Percentiles rank a stretch among this genome's conserved stretches.
phyloP scores from a whole-genome alignment of 2,888 invertebrate genomes.

The Digitonthophagus gazella region DNA sequence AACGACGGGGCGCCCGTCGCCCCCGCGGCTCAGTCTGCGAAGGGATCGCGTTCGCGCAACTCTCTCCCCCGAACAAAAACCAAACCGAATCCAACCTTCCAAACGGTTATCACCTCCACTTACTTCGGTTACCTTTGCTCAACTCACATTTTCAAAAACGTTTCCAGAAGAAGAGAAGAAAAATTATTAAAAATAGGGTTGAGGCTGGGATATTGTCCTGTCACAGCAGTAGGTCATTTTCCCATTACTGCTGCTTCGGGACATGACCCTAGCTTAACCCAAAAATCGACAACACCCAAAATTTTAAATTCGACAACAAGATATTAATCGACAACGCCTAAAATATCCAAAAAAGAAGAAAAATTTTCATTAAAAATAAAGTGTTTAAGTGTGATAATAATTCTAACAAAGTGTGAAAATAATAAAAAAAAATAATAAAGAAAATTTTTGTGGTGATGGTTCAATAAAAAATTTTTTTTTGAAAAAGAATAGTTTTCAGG shows the following conservation, averaged over 20 bases:
- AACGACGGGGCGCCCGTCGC: constrained; percentile 44
- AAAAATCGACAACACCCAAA: not conserved
- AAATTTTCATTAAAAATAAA: no score
- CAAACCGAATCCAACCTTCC: not conserved
- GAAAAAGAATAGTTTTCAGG: no score
- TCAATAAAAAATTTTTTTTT: no score
- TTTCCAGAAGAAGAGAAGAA: not conserved
- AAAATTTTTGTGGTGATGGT: no score
- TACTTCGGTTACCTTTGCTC: no score
- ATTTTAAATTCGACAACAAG: not conserved
- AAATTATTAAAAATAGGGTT: not conserved
- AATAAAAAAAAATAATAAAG: no score
- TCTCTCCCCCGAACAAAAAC: not conserved
- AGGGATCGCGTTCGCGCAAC: constrained; percentile 17
- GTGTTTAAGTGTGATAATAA: no score
- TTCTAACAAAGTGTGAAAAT: no score
- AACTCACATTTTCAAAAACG: no score
- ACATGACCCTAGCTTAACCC: constrained; percentile 69
- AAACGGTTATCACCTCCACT: not conserved
- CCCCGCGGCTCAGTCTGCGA: constrained; percentile 46
- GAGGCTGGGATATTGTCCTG: constrained; percentile 86
- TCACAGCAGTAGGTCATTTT: constrained; percentile 88
- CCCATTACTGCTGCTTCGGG: constrained; percentile 88
- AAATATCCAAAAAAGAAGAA: no score
- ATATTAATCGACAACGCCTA: no score